Percentiles rank a stretch among this genome's conserved stretches.
These are phyloP conservation scores for Callyntrura guangdongensis DNA, from an alignment of 2,888 invertebrate genomes.

Conservation along the genomic window DNA sequence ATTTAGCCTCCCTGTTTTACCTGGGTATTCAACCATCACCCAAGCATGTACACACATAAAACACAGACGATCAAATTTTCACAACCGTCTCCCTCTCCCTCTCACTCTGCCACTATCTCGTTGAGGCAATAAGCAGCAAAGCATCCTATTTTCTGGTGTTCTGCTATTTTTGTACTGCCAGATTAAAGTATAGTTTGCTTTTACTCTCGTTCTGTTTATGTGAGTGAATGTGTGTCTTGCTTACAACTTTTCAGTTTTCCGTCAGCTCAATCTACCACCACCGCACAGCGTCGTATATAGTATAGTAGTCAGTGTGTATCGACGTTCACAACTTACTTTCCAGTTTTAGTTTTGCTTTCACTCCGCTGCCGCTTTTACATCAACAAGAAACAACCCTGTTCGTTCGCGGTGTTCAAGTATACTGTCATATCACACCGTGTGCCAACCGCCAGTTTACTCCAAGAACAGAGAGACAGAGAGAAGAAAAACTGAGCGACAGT, in stretches of 20 bases:
- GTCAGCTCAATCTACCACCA: slow-evolving; percentile 2
- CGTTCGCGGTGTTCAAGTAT: slow-evolving; percentile 18
- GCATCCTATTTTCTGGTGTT: background rate
- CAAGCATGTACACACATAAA: slow-evolving; percentile 5
- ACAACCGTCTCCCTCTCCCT: slow-evolving; percentile 18
- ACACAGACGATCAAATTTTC: slow-evolving; percentile 39
- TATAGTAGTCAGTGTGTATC: background rate
- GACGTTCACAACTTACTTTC: slow-evolving; percentile 30
- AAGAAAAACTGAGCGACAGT: slow-evolving; percentile 54
- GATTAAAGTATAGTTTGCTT: background rate
- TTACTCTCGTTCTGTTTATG: slow-evolving; percentile 5
- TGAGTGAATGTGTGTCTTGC: background rate
- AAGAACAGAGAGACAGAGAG: slow-evolving; percentile 7
- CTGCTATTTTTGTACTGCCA: slow-evolving; percentile 9
- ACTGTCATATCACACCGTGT: background rate
- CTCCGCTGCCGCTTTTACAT: slow-evolving; percentile 6
- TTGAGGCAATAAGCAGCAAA: slow-evolving; percentile 11
- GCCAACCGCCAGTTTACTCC: slow-evolving; percentile 1
- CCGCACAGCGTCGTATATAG: background rate
- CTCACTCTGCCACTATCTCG: background rate
- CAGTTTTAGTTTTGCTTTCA: slow-evolving; percentile 35
- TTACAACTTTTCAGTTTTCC: slow-evolving; percentile 27
- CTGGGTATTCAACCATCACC: slow-evolving; percentile 31
- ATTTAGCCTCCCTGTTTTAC: slow-evolving; percentile 41
- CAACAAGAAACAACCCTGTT: slow-evolving; percentile 53